Conservation (phyloP, 2,888 invertebrate species). For the Crocallis elinguaria region DNA sequence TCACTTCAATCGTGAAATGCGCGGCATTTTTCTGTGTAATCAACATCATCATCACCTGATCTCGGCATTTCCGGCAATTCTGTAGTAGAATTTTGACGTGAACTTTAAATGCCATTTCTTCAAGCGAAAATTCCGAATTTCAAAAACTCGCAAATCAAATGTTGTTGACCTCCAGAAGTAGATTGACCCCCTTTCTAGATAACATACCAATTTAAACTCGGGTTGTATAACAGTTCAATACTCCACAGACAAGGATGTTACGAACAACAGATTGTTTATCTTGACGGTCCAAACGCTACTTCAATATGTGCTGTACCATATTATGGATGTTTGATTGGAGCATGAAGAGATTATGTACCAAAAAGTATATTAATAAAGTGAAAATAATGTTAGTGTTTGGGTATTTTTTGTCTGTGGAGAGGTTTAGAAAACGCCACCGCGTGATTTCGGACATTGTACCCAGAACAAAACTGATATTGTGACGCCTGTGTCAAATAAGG, state of each 20-base stretch:
- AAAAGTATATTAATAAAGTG: neutral
- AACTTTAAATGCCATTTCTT: no score
- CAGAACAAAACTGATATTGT: constrained; percentile 66
- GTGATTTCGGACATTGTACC: constrained; percentile 42
- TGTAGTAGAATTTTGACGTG: no score
- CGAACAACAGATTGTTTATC: neutral
- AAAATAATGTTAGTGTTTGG: neutral
- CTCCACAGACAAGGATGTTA: neutral
- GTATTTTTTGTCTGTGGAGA: neutral
- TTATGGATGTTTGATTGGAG: neutral
- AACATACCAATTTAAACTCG: no score
- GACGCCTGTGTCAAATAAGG: constrained; percentile 75
- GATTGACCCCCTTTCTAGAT: no score
- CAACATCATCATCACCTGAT: no score
- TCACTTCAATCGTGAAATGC: no score
- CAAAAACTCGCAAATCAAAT: no score
- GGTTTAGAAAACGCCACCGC: constrained; percentile 23
- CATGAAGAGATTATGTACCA: neutral
- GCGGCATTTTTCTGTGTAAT: no score
- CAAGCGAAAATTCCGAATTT: no score
- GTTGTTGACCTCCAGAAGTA: no score
- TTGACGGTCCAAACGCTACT: neutral
- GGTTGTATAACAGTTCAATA: no score
- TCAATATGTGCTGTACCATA: neutral
- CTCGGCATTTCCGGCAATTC: no score